Evolutionary conservation across 2,888 invertebrate species (phyloP), one percentile per base, ranked within the genome.

Genomic region (Drosophila sordidapex): DNA sequence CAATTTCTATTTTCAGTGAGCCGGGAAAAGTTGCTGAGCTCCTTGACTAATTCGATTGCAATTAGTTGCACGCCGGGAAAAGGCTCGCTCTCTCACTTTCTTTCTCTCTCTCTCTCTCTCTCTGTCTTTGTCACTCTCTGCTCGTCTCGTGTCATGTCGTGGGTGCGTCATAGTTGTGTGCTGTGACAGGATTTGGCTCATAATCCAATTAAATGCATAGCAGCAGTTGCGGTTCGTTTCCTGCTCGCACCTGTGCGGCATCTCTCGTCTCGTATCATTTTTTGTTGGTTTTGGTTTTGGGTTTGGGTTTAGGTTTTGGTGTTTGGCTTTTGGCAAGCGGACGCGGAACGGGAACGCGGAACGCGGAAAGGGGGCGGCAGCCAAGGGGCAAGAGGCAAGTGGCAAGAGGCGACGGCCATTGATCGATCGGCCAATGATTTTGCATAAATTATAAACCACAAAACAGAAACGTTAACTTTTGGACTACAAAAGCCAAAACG

Each of bases 1-100:
- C 49, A 57, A 57, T 48, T 36, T 64, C 38, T 11, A 70, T 54
- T 38, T 64, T 35, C 38, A 58, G 40, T 48, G 66, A 74, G 83
- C 65, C 63, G 78, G 61, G 61, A 70, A 87, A 87, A 87, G 76
- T 78, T 82, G 81, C 75, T 89, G 85, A 89, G 84, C 90, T 89
- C 90, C 88, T 89, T 89, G 88, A 89, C 88, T 85, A 89, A 89
- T 90, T 89, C 82, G 82, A 79, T 84, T 76, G 83, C 84, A 84
- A 89, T 87, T 89, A 89, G 84, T 81, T 83, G 84, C 82, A 77
- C 76, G 79, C 73, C 72, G 27, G 27, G 52, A 60, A 58, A 29
- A 63, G 66, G 52, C 53, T 57, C 63, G 62, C 56, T 58, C 67
- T 57, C 52, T 60, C 64, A 58, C 54, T 60, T 66, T 58, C 52